Base-by-base conservation (phyloP, 2,113 vertebrate species). In the Typhlomys cinereus region DNA sequence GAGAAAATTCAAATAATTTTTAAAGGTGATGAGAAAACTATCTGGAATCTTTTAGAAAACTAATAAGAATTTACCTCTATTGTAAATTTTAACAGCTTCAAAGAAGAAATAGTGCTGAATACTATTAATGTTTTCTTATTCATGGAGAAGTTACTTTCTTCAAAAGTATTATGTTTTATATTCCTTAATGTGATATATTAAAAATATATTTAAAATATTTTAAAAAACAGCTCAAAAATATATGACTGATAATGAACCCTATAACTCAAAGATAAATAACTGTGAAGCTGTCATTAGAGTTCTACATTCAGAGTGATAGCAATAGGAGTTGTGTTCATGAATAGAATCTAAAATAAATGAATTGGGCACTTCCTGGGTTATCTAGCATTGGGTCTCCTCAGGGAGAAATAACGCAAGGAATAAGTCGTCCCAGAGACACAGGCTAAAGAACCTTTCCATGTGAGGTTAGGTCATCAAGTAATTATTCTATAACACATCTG, bases 271-370 rank as follows among this genome's bases (percentile, higher is more conserved):
- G 27, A 39, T 70, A 91, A 88, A 75, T 48, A 69, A 41, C 52
- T 83, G 70, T 6, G 81, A 84, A 69, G 31, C 6, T 85, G 25
- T 23, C 57, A 20, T 48, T 44, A 62, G 44, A 89, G 18, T 50
- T 73, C 39, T 31, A 21, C 76, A 48, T 62, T 92, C 39, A 73
- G n/a, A 85, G 39, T 82, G 41, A 67, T 67, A 15, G 41, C 9
- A 85, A 64, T 6, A 86, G 36, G 15, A 88, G 90, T 6, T 79
- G 48, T 18, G 88, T 73, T 90, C 39, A 89, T 31, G 10, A 57
- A 90, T 54, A 93, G 59, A 75, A 85, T 41, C 27, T 64, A 52
- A 94, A 81, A 88, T 46, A 93, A 84, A 66, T 29, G 23, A n/a
- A 27, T 39, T 59, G 61, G 15, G 4, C 61, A 12, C 62, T 89